These are phyloP conservation scores for Seriola aureovittata DNA, from an alignment of 2,113 vertebrate species.

Conservation along the genomic window DNA sequence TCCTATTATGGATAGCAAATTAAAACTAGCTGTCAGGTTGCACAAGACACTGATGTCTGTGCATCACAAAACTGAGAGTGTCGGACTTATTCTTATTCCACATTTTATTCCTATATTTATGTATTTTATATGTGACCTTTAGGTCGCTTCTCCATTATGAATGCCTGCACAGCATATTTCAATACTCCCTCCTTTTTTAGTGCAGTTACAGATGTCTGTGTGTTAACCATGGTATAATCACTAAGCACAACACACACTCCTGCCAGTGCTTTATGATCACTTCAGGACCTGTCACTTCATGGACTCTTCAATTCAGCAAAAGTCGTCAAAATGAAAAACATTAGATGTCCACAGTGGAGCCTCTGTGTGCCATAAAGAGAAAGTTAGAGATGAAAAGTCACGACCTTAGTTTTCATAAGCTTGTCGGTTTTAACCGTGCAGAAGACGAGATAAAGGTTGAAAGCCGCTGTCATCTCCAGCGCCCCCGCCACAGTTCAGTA, in stretches of 20 bases:
- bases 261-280: constrained; percentile 23
- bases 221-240: constrained; percentile 29
- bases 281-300: constrained; percentile 40
- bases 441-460: constrained; percentile 33
- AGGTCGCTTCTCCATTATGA: constrained; percentile 2
- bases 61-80: not conserved
- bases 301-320: constrained; percentile 24
- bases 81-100: too few species aligned
- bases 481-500: not conserved
- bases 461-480: constrained; percentile 38
- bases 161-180: constrained; percentile 1
- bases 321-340: constrained; percentile 32
- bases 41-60: constrained; percentile 41
- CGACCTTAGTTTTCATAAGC: constrained; percentile 54
- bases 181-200: constrained; percentile 3
- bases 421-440: constrained; percentile 42
- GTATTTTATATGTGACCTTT: constrained; percentile 1
- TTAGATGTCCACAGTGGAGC: constrained; percentile 18
- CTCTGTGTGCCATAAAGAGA: constrained; percentile 19
- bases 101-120: not conserved
- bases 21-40: constrained; percentile 63
- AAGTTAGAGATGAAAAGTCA: constrained; percentile 37
- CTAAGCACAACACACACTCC: constrained; percentile 14
- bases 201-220: not conserved
- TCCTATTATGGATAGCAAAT: constrained; percentile 62